Evolutionary conservation across 2,113 vertebrate genomes (phyloP), one percentile per base, ranked within the genome.

Genomic region (Motacilla tschutschensis): DNA sequence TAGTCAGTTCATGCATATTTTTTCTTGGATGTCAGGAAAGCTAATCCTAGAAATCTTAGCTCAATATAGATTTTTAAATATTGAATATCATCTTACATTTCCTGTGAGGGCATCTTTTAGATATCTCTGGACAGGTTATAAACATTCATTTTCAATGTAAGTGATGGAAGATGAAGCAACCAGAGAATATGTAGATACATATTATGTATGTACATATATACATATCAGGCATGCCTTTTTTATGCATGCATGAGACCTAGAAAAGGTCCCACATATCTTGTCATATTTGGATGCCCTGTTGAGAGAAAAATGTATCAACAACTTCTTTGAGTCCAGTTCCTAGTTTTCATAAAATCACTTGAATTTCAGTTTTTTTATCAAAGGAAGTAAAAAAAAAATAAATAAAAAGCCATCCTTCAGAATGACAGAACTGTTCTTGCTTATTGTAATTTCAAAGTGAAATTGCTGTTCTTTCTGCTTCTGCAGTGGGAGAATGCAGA

Each of bases 331-430:
- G 12, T 58, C 54, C 12, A 16, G 12, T 62, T 21, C 7, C 8
- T 8, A 8, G 10, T 70, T 84, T 70, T 36, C 70, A 51, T 5
- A 8, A 9, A 70, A 1, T 35, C 28, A 36, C 17, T 51, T 57
- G 21, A 3, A 19, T 4, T 43, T 29, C 46, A 29, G 5, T 2
- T 4, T 73, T 15, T 8, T 36, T 50, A 46, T 54, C 13, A 48
- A 54, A 17, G 9, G 4, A 63, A 36, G 21, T 4, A 47, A 38
- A 63, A 62, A 6, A 38, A 5, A 35, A 19, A 0, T 7, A 38
- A 19, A 0, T 7, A 33, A 33, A 33, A 8, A 38, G 19, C 10
- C 0, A 14, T 31, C 16, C 29, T 76, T 67, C 5, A 12, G 20
- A 79, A 57, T 53, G 40, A 67, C 17, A 40, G 38, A 54, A 53